Percentiles rank a stretch among this genome's conserved stretches.
phyloP scores from a whole-genome alignment of 2,888 invertebrate genomes.

The Cosmia pyralina region DNA sequence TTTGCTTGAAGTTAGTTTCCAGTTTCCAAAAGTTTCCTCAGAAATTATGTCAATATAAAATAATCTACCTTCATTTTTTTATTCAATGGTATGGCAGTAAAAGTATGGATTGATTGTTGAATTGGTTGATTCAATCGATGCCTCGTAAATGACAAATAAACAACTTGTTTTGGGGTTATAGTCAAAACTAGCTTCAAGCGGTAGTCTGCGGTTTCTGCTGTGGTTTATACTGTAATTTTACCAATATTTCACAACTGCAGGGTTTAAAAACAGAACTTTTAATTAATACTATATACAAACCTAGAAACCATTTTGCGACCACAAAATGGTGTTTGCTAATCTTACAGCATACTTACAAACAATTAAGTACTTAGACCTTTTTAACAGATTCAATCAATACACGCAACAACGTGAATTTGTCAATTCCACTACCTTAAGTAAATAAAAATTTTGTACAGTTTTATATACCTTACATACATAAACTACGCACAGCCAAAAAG shows the following conservation, averaged over 20 bases:
- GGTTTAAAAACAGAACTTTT: not conserved
- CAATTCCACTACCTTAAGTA: not conserved
- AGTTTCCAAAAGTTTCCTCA: not conserved
- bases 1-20: conserved; percentile 1
- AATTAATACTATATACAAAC: conserved; percentile 2
- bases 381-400: conserved; percentile 1
- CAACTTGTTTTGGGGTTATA: conserved; percentile 12
- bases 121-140: conserved; percentile 11
- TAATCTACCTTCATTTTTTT: not conserved
- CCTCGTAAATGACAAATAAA: conserved; percentile 14
- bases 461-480: not conserved
- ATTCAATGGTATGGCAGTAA: not conserved
- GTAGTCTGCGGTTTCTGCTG: conserved; percentile 27
- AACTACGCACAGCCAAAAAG: conserved; percentile 54
- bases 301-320: conserved; percentile 1
- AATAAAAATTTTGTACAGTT: not conserved
- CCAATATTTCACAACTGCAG: not conserved
- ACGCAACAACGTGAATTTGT: not conserved
- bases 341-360: not conserved
- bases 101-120: conserved; percentile 2
- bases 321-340: not conserved
- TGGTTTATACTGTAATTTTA: not conserved
- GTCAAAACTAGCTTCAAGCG: conserved; percentile 10
- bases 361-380: not conserved
- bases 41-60: not conserved